These are phyloP conservation scores for Zosterops hypoxanthus DNA, from an alignment of 2,113 vertebrate genomes.

Conservation along the genomic window DNA sequence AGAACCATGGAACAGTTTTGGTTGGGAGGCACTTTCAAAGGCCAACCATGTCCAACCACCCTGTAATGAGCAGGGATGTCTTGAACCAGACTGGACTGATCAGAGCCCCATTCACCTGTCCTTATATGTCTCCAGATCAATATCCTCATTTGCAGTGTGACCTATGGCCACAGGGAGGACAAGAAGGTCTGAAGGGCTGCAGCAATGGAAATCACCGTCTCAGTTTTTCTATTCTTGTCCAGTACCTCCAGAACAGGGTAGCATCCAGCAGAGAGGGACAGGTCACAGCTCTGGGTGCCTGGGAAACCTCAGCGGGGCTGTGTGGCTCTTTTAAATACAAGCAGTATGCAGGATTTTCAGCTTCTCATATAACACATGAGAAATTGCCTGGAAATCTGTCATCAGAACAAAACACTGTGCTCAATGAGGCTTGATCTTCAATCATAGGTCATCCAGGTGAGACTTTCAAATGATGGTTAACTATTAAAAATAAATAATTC, in stretches of 20 bases:
- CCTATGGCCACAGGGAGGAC: neutral
- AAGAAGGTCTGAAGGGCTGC: neutral
- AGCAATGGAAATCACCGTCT: neutral
- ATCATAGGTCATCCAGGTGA: constrained; percentile 37
- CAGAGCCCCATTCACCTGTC: neutral
- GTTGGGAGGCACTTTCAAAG: neutral
- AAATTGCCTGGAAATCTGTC: constrained; percentile 37
- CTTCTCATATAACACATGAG: neutral
- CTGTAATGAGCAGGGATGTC: neutral
- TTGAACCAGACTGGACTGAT: neutral
- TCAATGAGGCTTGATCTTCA: constrained; percentile 49
- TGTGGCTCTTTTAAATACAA: neutral
- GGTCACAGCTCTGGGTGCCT: neutral
- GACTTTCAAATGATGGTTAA: constrained; percentile 37
- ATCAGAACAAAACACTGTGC: constrained; percentile 22
- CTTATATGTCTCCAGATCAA: accelerated
- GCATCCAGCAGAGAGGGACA: neutral
- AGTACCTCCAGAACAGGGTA: neutral
- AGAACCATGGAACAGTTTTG: neutral
- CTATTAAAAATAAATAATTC: constrained; percentile 63
- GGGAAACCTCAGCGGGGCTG: neutral
- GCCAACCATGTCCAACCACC: neutral
- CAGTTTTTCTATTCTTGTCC: neutral
- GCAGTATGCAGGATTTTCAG: neutral
- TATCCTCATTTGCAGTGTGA: neutral